Conservation (phyloP, 2,113 vertebrate species). For the Catharus fuscescens region DNA sequence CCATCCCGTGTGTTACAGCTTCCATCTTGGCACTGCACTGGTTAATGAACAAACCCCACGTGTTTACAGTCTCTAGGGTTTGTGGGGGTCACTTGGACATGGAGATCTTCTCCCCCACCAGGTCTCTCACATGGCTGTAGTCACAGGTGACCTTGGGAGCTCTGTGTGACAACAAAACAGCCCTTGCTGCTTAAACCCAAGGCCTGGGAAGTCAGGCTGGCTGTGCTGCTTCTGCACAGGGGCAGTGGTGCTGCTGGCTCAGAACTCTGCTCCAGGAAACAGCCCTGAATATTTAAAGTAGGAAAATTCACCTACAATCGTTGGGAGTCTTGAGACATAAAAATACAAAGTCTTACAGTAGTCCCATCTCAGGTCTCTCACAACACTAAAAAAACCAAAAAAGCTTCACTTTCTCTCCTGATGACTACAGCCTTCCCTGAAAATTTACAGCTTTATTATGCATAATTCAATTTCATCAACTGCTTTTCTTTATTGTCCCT, state of each 20-base stretch:
- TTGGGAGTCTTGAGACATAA: neutral
- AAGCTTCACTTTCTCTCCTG: neutral
- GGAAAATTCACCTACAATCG: neutral
- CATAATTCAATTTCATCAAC: conserved; percentile 2
- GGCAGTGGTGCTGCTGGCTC: neutral
- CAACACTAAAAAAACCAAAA: neutral
- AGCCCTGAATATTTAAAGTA: neutral
- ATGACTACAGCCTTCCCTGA: neutral
- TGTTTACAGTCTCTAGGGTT: neutral
- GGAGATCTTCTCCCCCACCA: too few relatives aligned
- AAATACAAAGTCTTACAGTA: neutral
- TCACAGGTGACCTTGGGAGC: neutral
- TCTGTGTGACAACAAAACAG: neutral
- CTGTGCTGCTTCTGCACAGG: neutral
- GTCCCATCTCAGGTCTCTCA: neutral
- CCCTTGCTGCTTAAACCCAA: neutral
- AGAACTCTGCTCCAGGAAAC: neutral
- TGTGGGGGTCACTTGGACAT: neutral
- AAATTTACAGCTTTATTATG: conserved; percentile 5
- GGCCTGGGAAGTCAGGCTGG: neutral
- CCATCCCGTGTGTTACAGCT: neutral
- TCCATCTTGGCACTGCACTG: neutral
- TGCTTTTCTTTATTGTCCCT: conserved; percentile 45
- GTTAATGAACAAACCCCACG: neutral
- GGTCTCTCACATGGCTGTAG: too few relatives aligned